These are phyloP conservation scores for Lasioglossum albipes DNA, from an alignment of 1,140 invertebrate genomes.

Conservation along the genomic window DNA sequence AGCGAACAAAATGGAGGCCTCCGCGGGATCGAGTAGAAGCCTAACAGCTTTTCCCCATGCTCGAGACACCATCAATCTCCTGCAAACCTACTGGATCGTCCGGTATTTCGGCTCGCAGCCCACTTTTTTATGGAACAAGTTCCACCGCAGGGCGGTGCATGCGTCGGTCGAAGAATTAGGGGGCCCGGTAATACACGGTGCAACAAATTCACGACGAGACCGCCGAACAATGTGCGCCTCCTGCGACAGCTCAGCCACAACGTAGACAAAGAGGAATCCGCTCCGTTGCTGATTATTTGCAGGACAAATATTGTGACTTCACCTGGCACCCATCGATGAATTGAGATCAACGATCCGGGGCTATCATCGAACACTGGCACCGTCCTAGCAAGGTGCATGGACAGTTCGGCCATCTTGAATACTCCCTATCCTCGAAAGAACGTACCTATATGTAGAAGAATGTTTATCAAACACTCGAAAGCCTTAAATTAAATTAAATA, in stretches of 20 bases:
- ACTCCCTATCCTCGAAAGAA: too few species aligned
- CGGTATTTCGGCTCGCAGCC: slow-evolving; percentile 17
- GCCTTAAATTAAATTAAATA: too few species aligned
- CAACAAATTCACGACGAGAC: slow-evolving; percentile 47
- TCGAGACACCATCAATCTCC: slow-evolving; percentile 24
- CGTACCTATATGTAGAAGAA: too few species aligned
- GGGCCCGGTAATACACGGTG: slow-evolving; percentile 26
- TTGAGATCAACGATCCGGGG: slow-evolving; percentile 22
- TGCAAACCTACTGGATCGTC: slow-evolving; percentile 3
- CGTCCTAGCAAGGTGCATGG: neutral
- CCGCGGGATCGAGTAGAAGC: neutral
- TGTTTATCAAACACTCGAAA: too few species aligned
- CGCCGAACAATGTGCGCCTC: slow-evolving; percentile 43
- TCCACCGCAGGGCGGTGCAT: slow-evolving; percentile 1
- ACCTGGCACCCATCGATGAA: slow-evolving; percentile 4
- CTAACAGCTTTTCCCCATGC: neutral
- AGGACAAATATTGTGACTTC: slow-evolving; percentile 59
- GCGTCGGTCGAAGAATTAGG: slow-evolving; percentile 33
- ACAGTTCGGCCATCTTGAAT: too few species aligned
- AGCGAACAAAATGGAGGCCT: neutral
- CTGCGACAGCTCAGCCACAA: slow-evolving; percentile 26
- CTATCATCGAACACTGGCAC: slow-evolving; percentile 1
- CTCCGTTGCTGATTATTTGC: slow-evolving; percentile 55
- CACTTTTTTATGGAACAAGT: slow-evolving; percentile 27
- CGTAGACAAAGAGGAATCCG: neutral